Evolutionary conservation across 1,140 invertebrate genomes (phyloP).

Genomic region (Drosophila miranda): DNA sequence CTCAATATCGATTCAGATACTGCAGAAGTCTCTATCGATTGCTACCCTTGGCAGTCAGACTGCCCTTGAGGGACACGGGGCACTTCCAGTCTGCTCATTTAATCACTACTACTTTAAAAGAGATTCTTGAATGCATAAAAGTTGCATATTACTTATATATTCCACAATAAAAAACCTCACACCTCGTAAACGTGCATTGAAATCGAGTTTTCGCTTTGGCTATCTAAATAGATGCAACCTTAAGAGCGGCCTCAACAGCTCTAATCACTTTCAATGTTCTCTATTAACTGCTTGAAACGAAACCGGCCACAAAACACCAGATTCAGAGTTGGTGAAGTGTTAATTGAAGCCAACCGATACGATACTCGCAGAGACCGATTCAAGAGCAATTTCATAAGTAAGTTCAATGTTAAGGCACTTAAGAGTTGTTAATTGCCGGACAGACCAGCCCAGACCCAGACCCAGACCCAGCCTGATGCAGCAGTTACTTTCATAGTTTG

Average conservation of each 20-base stretch:
- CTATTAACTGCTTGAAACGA: not conserved
- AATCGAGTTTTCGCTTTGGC: slow-evolving; percentile 5
- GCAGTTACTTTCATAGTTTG: slow-evolving; percentile 14
- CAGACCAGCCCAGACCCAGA: slow-evolving; percentile 9
- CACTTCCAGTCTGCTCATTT: no score
- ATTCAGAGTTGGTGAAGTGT: slow-evolving; percentile 29
- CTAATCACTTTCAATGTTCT: slow-evolving; percentile 40
- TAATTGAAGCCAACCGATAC: slow-evolving; percentile 30
- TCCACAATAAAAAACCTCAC: not conserved
- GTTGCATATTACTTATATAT: no score
- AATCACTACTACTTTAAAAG: no score
- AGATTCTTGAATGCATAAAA: no score
- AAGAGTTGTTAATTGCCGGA: slow-evolving; percentile 39
- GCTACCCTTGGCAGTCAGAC: no score
- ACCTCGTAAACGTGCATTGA: not conserved
- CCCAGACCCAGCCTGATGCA: not conserved
- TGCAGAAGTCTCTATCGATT: no score
- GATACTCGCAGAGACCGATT: not conserved
- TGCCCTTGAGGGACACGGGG: no score
- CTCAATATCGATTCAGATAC: no score
- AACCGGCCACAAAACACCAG: slow-evolving; percentile 19
- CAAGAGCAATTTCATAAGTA: slow-evolving; percentile 30
- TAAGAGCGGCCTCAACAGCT: not conserved
- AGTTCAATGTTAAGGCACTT: slow-evolving; percentile 50
- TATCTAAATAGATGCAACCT: slow-evolving; percentile 34